Evolutionary conservation across 2,113 vertebrate genomes (phyloP).

Genomic region (Galbula dea): DNA sequence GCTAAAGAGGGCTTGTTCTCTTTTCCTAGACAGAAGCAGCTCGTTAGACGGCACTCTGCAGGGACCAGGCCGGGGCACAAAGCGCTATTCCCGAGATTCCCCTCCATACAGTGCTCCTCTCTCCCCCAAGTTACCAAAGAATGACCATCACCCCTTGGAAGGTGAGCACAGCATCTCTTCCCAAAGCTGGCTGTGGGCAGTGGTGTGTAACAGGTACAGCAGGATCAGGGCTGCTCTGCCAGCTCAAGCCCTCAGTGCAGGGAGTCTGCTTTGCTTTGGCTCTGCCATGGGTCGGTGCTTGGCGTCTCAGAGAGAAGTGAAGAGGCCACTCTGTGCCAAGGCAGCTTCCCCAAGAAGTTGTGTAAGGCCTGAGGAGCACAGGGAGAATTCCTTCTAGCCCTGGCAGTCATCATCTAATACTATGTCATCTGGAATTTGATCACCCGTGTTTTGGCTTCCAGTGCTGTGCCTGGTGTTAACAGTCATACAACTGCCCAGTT

Average conservation of each 20-base stretch:
- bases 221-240: neutral
- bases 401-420: neutral
- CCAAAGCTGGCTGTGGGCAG: neutral
- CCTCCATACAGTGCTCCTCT: constrained; percentile 77
- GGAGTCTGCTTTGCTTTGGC: neutral
- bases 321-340: neutral
- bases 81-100: constrained; percentile 80
- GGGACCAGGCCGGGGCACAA: constrained; percentile 78
- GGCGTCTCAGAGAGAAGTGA: neutral
- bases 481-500: neutral
- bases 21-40: constrained; percentile 79
- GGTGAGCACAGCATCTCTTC: constrained; percentile 72
- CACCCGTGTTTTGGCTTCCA: neutral
- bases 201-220: neutral
- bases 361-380: neutral
- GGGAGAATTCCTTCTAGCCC: neutral
- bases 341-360: neutral
- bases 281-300: neutral
- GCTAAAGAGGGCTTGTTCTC: constrained; percentile 65
- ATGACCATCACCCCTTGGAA: constrained; percentile 79
- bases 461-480: neutral
- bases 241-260: fast-evolving
- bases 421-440: neutral
- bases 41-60: constrained; percentile 76
- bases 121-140: constrained; percentile 83